Base-by-base conservation (phyloP, 1,140 invertebrate species). In the Eumeta japonica region DNA sequence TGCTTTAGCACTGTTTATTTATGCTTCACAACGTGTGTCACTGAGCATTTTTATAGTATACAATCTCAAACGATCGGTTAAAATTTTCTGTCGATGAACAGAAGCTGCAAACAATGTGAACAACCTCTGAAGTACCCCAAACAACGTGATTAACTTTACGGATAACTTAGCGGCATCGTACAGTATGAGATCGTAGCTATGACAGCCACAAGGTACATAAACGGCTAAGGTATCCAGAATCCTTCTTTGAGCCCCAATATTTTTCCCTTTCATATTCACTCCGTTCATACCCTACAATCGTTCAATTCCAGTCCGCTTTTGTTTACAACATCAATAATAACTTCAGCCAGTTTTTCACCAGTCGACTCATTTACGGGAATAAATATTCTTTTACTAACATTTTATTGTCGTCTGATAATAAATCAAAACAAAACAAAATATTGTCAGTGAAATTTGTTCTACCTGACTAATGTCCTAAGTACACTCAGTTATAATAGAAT, bases 251-350 rank as follows among this genome's bases (percentile, higher is more conserved):
- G n/a, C n/a, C n/a, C n/a, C n/a, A n/a, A n/a, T n/a, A n/a, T 52
- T 55, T 48, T 48, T 47, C 17, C 47, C 55, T 45, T 45, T 45
- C 46, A 54, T 52, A 29, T 54, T 57, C 2, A 46, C 44, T 13
- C 49, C 48, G 35, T 48, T 44, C 49, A 46, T 54, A 52, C 44
- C 30, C 43, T 52, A 35, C 45, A 47, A 19, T 46, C 24, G 36
- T 52, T 45, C 35, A 47, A 34, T 48, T 37, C 35, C 2, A 52
- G 28, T 46, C 44, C 46, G 28, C 39, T 16, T 47, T 50, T 46
- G 37, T 55, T 43, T 49, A 50, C 38, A 47, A 47, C 13, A 43
- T 46, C 31, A 43, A 52, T 36, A 33, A 45, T 49, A 40, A 40
- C 28, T n/a, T n/a, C n/a, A n/a, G n/a, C n/a, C n/a, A n/a, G n/a